phyloP scores from a whole-genome alignment of 2,888 invertebrate genomes.

The Agrotis segetum region DNA sequence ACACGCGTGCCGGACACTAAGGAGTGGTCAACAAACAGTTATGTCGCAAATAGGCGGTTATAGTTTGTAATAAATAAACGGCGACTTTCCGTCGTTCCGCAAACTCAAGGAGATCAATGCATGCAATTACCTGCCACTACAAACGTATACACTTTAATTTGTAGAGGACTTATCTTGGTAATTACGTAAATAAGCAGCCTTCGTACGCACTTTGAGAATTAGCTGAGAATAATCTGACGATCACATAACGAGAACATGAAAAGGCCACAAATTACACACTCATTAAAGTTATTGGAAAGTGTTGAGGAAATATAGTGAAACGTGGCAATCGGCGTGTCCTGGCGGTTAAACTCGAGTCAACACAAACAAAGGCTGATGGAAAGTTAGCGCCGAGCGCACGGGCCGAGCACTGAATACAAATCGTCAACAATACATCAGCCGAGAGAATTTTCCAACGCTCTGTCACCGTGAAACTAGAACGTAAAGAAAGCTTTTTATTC shows the following conservation, averaged over 20 bases:
- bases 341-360: slow-evolving; percentile 69
- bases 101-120: slow-evolving; percentile 87
- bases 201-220: slow-evolving; percentile 47
- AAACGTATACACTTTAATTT: slow-evolving; percentile 71
- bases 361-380: slow-evolving; percentile 86
- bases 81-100: slow-evolving; percentile 83
- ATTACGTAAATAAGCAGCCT: slow-evolving; percentile 76
- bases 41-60: slow-evolving; percentile 73
- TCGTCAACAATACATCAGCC: slow-evolving; percentile 84
- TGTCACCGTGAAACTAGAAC: slow-evolving; percentile 78
- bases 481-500: slow-evolving; percentile 81
- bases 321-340: slow-evolving; percentile 75
- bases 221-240: slow-evolving; percentile 46
- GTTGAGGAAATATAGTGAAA: slow-evolving; percentile 65
- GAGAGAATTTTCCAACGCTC: slow-evolving; percentile 84
- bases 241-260: slow-evolving; percentile 37
- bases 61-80: slow-evolving; percentile 77
- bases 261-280: slow-evolving; percentile 22
- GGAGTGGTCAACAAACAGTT: slow-evolving; percentile 79
- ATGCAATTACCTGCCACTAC: slow-evolving; percentile 76
- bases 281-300: slow-evolving; percentile 65
- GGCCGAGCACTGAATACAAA: slow-evolving; percentile 85
- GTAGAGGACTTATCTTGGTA: slow-evolving; percentile 71
- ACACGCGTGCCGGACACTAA: slow-evolving; percentile 77
- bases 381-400: slow-evolving; percentile 79